A percentile compares a stretch with the other conserved stretches of the same genome.
Evolutionary conservation across 2,797 vertebrate genomes (phyloP).

Genomic region (Oreonectes daqikongensis): DNA sequence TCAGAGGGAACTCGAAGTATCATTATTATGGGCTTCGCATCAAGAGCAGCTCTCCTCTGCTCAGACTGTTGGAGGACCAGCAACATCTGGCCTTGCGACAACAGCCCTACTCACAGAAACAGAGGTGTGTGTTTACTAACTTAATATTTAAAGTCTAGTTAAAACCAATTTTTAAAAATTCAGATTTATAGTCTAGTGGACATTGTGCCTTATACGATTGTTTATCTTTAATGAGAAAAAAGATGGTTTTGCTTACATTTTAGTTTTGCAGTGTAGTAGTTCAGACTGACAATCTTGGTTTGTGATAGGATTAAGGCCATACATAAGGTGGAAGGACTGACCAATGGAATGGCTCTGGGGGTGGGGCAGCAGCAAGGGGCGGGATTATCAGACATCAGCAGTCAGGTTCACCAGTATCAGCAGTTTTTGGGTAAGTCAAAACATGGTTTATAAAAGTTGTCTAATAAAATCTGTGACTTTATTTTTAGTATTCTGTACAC

Average conservation of each 20-base stretch:
- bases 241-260: no score
- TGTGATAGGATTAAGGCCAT: constrained; percentile 80
- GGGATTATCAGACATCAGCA: constrained; percentile 86
- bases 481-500: no score
- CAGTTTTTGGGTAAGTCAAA: constrained; percentile 89
- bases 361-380: constrained; percentile 77
- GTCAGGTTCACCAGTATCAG: constrained; percentile 94
- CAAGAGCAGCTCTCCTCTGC: constrained; percentile 87
- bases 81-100: constrained; percentile 93
- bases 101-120: constrained; percentile 91
- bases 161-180: background rate
- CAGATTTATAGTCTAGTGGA: no score
- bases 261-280: background rate
- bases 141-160: no score
- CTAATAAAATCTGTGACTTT: no score
- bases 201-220: no score
- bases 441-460: no score
- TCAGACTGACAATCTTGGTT: constrained; percentile 8
- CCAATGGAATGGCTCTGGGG: constrained; percentile 83
- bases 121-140: constrained; percentile 73
- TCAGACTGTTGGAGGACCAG: constrained; percentile 90
- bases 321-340: constrained; percentile 87
- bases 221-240: no score
- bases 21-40: constrained; percentile 94
- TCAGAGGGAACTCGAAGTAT: constrained; percentile 93